Conservation (phyloP, 2,113 vertebrate genomes). For the Thinocorus orbignyianus region DNA sequence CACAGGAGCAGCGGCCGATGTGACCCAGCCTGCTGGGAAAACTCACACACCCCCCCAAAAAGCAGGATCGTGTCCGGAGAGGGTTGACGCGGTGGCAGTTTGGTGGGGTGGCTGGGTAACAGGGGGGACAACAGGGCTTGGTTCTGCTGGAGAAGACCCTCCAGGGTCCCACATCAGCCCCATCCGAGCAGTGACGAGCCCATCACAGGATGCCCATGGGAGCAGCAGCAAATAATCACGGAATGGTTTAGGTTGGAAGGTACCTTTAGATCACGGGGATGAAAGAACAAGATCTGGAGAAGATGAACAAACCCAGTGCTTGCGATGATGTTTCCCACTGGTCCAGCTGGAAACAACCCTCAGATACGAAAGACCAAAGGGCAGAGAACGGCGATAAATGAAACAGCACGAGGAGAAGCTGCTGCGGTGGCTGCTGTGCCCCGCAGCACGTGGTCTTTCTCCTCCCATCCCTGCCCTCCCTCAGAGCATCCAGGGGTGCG, state of each 20-base stretch:
- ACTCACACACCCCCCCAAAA: fast-evolving
- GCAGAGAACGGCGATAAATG: background rate
- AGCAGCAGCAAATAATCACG: fast-evolving
- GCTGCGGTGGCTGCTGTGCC: fast-evolving
- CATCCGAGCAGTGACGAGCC: background rate
- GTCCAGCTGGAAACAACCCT: background rate
- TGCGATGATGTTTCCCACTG: fast-evolving
- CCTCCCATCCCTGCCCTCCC: background rate
- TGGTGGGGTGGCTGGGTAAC: background rate
- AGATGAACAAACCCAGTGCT: fast-evolving
- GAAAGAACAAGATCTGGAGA: background rate
- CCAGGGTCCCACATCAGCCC: background rate
- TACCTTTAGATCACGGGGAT: fast-evolving
- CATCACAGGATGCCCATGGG: fast-evolving
- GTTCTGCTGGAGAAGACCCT: background rate
- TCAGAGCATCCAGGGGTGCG: background rate
- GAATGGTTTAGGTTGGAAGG: background rate
- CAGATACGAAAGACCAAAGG: background rate
- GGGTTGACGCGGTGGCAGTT: background rate
- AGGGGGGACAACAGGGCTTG: fast-evolving
- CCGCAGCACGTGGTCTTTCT: background rate
- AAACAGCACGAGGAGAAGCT: fast-evolving
- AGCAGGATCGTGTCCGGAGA: fast-evolving
- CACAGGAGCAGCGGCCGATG: fast-evolving
- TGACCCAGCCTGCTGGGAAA: fast-evolving